phyloP scores from a whole-genome alignment of 2,113 vertebrate species.

The Microcebus lehilahytsara region DNA sequence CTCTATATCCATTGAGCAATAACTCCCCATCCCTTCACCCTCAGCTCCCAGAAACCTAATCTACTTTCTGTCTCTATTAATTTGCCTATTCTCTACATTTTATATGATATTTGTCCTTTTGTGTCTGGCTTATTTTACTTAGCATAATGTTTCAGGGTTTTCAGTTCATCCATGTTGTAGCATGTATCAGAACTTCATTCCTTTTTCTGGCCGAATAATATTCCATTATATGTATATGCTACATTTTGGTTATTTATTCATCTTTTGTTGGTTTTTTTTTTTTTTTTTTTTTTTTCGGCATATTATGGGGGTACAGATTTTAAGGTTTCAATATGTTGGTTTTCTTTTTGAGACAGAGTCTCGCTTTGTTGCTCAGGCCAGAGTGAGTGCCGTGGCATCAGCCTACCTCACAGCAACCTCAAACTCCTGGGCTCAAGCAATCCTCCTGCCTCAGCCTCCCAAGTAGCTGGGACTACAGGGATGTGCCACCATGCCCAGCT shows the following conservation, averaged over 20 bases:
- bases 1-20: not conserved
- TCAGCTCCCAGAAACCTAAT: not conserved
- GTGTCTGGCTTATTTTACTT: not conserved
- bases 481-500: no score
- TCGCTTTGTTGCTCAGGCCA: no score
- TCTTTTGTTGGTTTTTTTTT: not conserved
- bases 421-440: no score
- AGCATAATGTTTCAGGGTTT: not conserved
- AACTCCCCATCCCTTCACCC: not conserved
- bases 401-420: no score
- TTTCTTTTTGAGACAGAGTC: no score
- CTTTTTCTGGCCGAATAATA: not conserved
- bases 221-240: not conserved
- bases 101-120: not conserved
- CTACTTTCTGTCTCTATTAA: not conserved
- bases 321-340: no score
- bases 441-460: no score
- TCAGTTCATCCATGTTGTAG: not conserved
- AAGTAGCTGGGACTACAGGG: no score
- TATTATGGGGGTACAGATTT: no score
- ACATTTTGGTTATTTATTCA: not conserved
- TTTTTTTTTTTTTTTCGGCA: no score
- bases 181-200: not conserved
- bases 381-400: no score
- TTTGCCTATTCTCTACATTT: conserved; percentile 4